Evolutionary conservation across 2,113 vertebrate species (phyloP), one percentile per base, ranked within the genome.

Genomic region (Chlamydotis undulata): DNA sequence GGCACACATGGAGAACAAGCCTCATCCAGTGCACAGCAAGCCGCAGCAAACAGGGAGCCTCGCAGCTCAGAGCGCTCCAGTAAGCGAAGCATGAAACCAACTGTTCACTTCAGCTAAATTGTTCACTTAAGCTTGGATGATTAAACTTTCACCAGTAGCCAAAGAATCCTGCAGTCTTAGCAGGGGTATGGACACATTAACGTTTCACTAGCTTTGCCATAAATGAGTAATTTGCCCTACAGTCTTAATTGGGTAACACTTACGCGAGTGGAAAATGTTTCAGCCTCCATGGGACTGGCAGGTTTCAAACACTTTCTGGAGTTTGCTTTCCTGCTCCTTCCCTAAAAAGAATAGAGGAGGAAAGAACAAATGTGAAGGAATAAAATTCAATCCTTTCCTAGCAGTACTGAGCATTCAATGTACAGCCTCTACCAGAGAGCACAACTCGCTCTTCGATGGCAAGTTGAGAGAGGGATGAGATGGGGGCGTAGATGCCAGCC

Each of bases 91-190:
- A 39, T 26, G 74, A 84, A 89, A 82, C 73, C 73, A 79, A 19
- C 73, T 9, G 57, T 43, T 93, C 70, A 24, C 50, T 95, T 92
- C 55, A 84, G 73, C 83, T 91, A 55, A 84, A 84, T 31, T 61
- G 89, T 90, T 92, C 89, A 14, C n/a, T 84, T 87, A 57, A 84
- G 60, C 61, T 65, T 68, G 85, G 82, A 43, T 86, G 89, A 91
- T 76, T 93, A 82, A 94, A 89, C 45, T 92, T 89, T 61, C 77
- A 89, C 33, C 65, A 79, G 80, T 16, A 92, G 73, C 43, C 45
- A 70, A 92, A 81, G 69, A 24, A 57, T 80, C 65, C 69, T 69
- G 64, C 41, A 93, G 90, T 74, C 80, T 79, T 50, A 95, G 89
- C 61, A 82, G 83, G 45, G 37, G 43, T 76, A 69, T 0, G 12